These are phyloP conservation scores for Chrysaora quinquecirrha DNA, from an alignment of 30 jellyfish, hydroid and myxozoan species.

Conservation along the genomic window DNA sequence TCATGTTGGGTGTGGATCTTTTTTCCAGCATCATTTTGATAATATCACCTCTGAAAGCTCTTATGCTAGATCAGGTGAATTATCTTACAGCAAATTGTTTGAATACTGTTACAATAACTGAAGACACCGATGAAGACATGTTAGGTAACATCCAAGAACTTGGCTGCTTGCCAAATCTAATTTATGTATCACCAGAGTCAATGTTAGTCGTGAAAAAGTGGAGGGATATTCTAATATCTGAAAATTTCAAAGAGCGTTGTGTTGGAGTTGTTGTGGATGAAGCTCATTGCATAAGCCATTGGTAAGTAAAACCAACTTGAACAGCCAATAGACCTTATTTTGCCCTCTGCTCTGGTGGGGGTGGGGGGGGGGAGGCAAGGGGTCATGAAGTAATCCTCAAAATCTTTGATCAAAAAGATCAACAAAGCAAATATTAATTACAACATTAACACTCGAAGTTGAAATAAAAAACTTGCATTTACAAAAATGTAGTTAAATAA, in stretches of 20 bases:
- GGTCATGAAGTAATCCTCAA: no score
- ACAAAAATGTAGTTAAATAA: no score
- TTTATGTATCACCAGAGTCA: neutral
- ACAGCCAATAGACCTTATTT: no score
- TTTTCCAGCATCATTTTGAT: neutral
- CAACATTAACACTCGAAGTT: no score
- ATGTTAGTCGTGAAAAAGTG: neutral
- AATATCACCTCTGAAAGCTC: neutral
- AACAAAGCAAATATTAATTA: no score
- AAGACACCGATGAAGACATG: neutral
- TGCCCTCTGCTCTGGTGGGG: no score
- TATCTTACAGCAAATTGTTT: neutral
- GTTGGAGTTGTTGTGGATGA: slow-evolving; percentile 46
- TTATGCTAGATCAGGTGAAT: neutral
- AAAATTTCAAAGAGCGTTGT: slow-evolving; percentile 35
- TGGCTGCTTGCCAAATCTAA: neutral
- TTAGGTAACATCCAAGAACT: neutral
- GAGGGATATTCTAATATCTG: slow-evolving; percentile 4
- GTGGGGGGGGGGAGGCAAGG: no score
- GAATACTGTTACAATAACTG: neutral
- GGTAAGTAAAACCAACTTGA: slow-evolving; percentile 22
- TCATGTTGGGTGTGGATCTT: neutral
- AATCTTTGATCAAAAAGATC: no score
- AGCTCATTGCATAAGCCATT: slow-evolving; percentile 45
- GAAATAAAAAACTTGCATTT: no score